Conservation (phyloP, 2,113 vertebrate genomes). For the Mystacornis crossleyi region DNA sequence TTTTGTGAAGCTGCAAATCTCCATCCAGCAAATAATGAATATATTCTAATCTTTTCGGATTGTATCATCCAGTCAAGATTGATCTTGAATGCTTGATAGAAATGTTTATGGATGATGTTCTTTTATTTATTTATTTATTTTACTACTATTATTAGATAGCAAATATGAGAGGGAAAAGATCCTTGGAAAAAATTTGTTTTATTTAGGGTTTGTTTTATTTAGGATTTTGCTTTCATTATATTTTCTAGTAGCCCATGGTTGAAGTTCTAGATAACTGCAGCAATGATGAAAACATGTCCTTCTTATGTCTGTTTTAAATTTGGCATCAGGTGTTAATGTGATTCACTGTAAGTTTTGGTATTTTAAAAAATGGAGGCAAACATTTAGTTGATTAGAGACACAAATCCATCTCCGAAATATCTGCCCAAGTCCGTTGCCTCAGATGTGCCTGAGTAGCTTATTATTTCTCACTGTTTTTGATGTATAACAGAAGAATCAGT, state of each 20-base stretch:
- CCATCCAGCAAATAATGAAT: not conserved
- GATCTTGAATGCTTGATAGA: not conserved
- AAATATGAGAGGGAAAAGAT: not conserved
- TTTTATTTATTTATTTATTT: conserved; percentile 17
- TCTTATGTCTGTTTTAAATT: not conserved
- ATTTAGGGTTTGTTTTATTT: not conserved
- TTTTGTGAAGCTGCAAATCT: conserved; percentile 10
- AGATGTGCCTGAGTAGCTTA: not conserved
- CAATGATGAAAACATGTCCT: not conserved
- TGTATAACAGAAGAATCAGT: not conserved
- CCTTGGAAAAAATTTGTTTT: not conserved
- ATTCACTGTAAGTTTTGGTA: not conserved
- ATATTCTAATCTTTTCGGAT: not conserved
- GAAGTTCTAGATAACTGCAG: not conserved
- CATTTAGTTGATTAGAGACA: not conserved
- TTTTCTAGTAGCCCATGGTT: not conserved
- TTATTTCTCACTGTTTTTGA: not conserved
- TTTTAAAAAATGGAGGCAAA: not conserved
- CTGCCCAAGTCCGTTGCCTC: not conserved
- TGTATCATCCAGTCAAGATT: not conserved
- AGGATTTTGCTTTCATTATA: not conserved
- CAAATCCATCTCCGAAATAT: not conserved
- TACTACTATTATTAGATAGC: not conserved
- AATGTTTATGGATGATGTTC: not conserved
- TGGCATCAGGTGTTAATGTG: not conserved